Base-by-base conservation (phyloP, 2,113 vertebrate species). In the Delphinapterus leucas region DNA sequence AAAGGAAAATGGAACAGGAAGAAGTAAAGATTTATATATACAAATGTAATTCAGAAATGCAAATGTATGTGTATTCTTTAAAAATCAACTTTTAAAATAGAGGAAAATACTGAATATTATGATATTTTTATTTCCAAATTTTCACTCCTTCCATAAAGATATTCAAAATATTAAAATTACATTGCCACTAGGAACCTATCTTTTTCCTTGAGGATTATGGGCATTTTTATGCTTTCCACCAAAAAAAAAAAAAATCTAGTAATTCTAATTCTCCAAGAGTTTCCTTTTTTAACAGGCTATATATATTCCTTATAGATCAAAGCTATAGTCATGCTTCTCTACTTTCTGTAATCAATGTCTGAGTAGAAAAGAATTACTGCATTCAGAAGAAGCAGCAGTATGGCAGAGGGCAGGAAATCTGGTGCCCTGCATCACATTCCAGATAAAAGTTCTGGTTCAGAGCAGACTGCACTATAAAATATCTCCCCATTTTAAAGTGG, bases 21-120 rank as follows among this genome's bases (percentile, higher is more conserved):
- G 60, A 74, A 36, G 58, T 71, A 95, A 97, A 81, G 74, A 93
- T 88, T 95, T 77, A 88, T 67, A 38, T 49, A 49, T 17, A 38
- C 90, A 86, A 97, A 92, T 79, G 86, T 47, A 95, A 86, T 55
- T 73, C 79, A 86, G 36, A 94, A 95, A 88, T 3, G 49, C 36
- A 95, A 87, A 74, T 26, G n/a, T 88, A 28, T 53, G n/a, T 68
- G 28, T 65, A 20, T 23, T 38, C 81, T 96, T 95, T 58, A 25
- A 68, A 95, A 90, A 61, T 55, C 44, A 90, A 93, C 63, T 94
- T 88, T 80, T 38, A 90, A 92, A 88, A 70, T 90, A 85, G 95
- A 89, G 31, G 58, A 47, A 73, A 90, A 23, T 36, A 14, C 38
- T 83, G 47, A 85, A 70, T 89, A 92, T 74, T 36, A 25, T 61